These are phyloP conservation scores for Prochilodus magdalenae DNA, from an alignment of 2,113 vertebrate genomes.

Conservation along the genomic window DNA sequence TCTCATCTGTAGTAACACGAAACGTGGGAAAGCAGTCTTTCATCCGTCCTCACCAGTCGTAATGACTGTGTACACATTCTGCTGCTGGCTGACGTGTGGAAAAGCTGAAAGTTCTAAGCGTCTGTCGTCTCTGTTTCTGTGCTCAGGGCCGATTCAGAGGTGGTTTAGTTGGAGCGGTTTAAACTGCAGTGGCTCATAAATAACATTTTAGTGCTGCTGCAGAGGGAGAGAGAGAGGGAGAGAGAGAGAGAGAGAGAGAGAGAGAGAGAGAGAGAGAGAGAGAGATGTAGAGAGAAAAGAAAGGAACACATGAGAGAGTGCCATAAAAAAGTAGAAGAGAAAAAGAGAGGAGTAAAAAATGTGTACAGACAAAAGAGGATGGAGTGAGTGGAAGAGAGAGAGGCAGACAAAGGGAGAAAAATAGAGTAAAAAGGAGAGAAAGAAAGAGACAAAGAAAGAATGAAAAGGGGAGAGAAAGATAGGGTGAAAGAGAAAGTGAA, in stretches of 20 bases:
- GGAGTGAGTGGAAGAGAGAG: background rate
- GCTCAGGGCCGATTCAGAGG: slow-evolving; percentile 2
- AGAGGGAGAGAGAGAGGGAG: slow-evolving; percentile 6
- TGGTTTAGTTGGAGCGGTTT: background rate
- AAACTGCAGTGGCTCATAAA: slow-evolving; percentile 44
- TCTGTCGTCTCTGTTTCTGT: background rate
- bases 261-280: background rate
- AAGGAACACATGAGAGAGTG: background rate
- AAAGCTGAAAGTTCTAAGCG: background rate
- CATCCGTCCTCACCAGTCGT: no score
- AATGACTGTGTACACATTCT: no score
- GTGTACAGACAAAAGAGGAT: no score
- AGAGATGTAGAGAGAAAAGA: background rate
- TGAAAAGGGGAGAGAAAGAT: background rate
- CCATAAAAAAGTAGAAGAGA: background rate
- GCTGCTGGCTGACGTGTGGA: background rate
- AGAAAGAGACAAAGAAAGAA: background rate
- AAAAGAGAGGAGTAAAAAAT: no score
- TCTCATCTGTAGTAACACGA: no score
- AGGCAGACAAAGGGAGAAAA: background rate
- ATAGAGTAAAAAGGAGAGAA: background rate
- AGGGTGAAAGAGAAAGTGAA: background rate
- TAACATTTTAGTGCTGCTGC: slow-evolving; percentile 34
- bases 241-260: background rate
- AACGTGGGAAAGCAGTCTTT: no score